Evolutionary conservation across 2,888 invertebrate species (phyloP), one percentile per base, ranked within the genome.

Genomic region (Drosophila suboccidentalis): DNA sequence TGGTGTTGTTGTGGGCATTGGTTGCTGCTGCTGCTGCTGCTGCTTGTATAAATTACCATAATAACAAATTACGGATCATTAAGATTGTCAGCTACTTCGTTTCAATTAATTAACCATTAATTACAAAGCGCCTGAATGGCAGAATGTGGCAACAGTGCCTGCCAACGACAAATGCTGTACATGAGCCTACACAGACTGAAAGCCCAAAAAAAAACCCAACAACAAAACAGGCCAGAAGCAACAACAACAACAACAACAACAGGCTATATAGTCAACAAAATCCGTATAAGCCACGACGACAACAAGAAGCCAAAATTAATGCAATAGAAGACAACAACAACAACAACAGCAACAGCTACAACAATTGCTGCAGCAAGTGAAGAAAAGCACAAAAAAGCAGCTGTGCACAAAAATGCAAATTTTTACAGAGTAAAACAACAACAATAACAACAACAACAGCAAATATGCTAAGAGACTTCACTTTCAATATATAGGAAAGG

Each of bases 11-110:
- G 55, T 73, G 70, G 80, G 64, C 72, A 69, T 70, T 76, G 62
- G 83, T 41, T 71, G 72, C 57, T 69, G 72, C 62, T 71, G 74
- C 90, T 87, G 83, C 38, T 71, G 72, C 57, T 69, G 72, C 62
- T 71, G 74, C 90, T 87, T 90, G 90, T 90, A 87, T 90, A 87
- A 87, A 87, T 87, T 87, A 90, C 90, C 90, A 87, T 90, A 88
- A 90, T 90, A 87, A 90, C 90, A 87, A 87, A 87, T 87, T 87
- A 90, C 87, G 90, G 78, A 87, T 87, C 87, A 89, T 87, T 87
- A 87, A 90, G 90, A 90, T 89, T 87, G 87, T 87, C 87, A 87
- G 87, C 87, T 90, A 87, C 90, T 87, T 90, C 90, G 83, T 87
- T 87, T 90, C 90, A 87, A 87, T 87, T 87, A 87, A 87, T 87